Evolutionary conservation across 2,888 invertebrate genomes (phyloP).

Genomic region (Drosophila siamana): DNA sequence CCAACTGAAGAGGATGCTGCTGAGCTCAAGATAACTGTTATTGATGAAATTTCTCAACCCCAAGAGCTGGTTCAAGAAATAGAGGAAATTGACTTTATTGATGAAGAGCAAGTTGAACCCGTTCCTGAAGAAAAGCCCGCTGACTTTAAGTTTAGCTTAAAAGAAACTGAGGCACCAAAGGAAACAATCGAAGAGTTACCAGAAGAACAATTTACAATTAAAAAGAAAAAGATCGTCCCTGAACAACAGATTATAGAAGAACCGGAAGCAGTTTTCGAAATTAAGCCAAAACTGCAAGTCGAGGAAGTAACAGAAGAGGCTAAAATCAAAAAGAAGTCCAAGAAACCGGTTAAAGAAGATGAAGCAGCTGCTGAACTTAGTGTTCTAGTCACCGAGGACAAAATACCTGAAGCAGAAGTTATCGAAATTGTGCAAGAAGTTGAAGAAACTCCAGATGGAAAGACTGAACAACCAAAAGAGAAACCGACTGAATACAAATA

Average conservation of each 20-base stretch:
- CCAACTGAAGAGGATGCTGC: constrained; percentile 78
- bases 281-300: constrained; percentile 67
- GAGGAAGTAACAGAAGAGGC: constrained; percentile 79
- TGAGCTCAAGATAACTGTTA: constrained; percentile 75
- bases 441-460: constrained; percentile 58
- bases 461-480: constrained; percentile 41
- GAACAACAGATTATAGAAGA: constrained; percentile 75
- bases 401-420: constrained; percentile 63
- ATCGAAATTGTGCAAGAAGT: constrained; percentile 77
- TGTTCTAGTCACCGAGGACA: constrained; percentile 79
- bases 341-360: constrained; percentile 67
- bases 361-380: constrained; percentile 81
- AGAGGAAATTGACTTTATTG: constrained; percentile 63
- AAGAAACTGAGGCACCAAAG: constrained; percentile 48
- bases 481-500: constrained; percentile 65
- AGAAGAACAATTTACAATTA: constrained; percentile 54
- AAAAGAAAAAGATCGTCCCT: constrained; percentile 63
- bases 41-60: constrained; percentile 67
- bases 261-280: constrained; percentile 78
- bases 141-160: constrained; percentile 63
- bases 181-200: constrained; percentile 49
- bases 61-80: constrained; percentile 70
- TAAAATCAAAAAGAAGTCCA: constrained; percentile 77
- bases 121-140: constrained; percentile 48
- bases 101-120: constrained; percentile 58